These are phyloP conservation scores for Drosophila barbarae DNA, from an alignment of 2,888 invertebrate genomes.

Conservation along the genomic window DNA sequence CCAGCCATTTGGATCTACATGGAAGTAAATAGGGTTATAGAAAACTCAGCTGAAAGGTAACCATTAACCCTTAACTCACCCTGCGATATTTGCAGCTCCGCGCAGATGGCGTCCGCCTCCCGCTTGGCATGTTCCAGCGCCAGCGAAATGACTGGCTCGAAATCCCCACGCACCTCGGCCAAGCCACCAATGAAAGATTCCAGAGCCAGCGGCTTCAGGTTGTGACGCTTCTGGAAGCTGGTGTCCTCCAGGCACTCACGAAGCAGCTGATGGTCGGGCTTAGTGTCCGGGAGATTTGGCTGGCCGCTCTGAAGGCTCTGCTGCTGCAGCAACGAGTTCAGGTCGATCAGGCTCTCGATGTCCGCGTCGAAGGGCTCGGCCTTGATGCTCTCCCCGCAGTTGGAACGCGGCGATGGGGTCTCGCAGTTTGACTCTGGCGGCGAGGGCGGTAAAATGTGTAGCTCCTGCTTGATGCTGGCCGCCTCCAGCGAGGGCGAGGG, in stretches of 20 bases:
- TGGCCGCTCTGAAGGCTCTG: conserved; percentile 50
- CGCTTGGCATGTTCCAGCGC: conserved; percentile 92
- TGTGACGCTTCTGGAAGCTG: conserved; percentile 90
- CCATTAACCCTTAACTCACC: conserved; percentile 82
- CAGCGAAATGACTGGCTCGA: conserved; percentile 90
- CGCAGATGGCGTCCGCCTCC: conserved; percentile 92
- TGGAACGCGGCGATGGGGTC: conserved; percentile 81
- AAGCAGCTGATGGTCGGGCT: conserved; percentile 86
- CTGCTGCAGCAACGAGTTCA: conserved; percentile 72
- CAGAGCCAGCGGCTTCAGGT: conserved; percentile 88
- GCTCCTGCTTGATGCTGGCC: conserved; percentile 80
- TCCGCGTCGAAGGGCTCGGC: conserved; percentile 78
- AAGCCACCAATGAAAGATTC: conserved; percentile 82
- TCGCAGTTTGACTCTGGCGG: conserved; percentile 82
- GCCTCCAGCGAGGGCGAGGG: conserved; percentile 78
- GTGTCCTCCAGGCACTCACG: conserved; percentile 91
- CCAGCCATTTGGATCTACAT: conserved; percentile 92
- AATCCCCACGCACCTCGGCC: conserved; percentile 85
- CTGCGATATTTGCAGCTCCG: conserved; percentile 91
- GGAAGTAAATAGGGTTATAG: background rate
- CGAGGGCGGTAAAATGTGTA: conserved; percentile 82
- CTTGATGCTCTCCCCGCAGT: conserved; percentile 75
- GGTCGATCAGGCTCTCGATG: conserved; percentile 76
- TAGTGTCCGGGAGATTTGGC: conserved; percentile 29
- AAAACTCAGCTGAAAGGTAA: accelerated